A percentile compares a stretch with the other conserved stretches of the same genome.
Evolutionary conservation across 2,113 vertebrate genomes (phyloP).

Genomic region (Thalassarche chlororhynchos): DNA sequence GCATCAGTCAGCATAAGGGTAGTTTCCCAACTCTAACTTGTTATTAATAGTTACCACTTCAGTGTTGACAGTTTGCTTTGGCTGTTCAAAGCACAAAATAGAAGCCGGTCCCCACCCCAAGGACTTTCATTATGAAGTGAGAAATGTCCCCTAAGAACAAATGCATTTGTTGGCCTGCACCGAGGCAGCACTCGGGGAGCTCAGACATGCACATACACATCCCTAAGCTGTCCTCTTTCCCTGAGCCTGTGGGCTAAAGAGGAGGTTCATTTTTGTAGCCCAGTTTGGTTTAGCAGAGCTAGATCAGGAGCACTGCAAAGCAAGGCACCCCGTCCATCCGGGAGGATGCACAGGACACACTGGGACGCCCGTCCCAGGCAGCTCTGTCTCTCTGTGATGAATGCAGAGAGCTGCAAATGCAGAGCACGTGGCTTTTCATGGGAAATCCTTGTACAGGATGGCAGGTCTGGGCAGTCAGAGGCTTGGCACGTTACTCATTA

Average conservation of each 20-base stretch:
- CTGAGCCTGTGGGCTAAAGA: neutral
- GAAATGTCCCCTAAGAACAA: neutral
- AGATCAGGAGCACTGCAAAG: neutral
- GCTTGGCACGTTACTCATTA: neutral
- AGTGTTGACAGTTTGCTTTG: neutral
- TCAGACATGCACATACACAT: neutral
- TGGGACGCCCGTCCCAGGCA: rapidly evolving
- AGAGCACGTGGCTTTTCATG: rapidly evolving
- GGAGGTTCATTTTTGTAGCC: neutral
- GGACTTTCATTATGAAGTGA: neutral
- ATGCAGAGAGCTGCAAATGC: neutral
- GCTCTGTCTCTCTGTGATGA: neutral
- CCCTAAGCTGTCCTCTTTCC: neutral
- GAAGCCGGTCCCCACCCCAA: rapidly evolving
- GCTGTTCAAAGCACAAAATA: neutral
- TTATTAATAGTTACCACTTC: neutral
- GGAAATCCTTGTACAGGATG: neutral
- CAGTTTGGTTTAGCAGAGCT: neutral
- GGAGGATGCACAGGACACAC: rapidly evolving
- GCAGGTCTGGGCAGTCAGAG: neutral
- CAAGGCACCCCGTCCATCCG: neutral
- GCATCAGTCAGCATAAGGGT: neutral
- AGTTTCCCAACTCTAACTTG: neutral
- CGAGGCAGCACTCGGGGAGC: neutral
- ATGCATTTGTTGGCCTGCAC: neutral